Evolutionary conservation across 2,113 vertebrate genomes (phyloP).

Genomic region (Bubalus kerabau): DNA sequence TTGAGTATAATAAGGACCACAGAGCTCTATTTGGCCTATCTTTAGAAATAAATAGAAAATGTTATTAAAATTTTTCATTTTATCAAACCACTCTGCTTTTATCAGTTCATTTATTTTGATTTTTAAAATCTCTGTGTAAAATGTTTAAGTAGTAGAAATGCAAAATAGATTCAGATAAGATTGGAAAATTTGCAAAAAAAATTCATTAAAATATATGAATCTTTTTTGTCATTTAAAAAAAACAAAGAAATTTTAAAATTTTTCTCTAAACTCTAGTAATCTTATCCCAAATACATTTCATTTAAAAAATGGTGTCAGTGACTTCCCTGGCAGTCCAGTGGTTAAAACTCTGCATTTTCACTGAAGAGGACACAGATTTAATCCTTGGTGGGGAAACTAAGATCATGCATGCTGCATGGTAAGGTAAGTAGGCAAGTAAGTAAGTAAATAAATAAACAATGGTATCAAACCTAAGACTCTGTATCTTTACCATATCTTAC

Average conservation of each 20-base stretch:
- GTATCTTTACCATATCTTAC: not conserved
- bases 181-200: not conserved
- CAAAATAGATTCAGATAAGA: conserved; percentile 20
- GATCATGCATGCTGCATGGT: not conserved
- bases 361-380: not conserved
- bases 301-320: not conserved
- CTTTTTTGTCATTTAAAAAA: conserved; percentile 1
- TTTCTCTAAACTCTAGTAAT: not conserved
- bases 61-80: not conserved
- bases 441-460: not conserved
- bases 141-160: not conserved
- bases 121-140: not conserved
- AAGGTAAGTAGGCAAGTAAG: not conserved
- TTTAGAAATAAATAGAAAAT: not conserved
- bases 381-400: not conserved
- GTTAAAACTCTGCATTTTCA: not conserved
- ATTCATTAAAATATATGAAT: not conserved
- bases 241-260: not conserved
- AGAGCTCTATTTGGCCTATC: not conserved
- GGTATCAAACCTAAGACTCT: not conserved
- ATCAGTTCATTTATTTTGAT: conserved; percentile 19
- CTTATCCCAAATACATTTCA: not conserved
- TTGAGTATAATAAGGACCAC: not conserved
- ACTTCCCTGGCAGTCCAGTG: not conserved
- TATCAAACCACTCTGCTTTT: not conserved